A percentile compares a stretch with the other conserved stretches of the same genome.
phyloP scores from a whole-genome alignment of 2,797 vertebrate species.

The Harpagifer antarcticus region DNA sequence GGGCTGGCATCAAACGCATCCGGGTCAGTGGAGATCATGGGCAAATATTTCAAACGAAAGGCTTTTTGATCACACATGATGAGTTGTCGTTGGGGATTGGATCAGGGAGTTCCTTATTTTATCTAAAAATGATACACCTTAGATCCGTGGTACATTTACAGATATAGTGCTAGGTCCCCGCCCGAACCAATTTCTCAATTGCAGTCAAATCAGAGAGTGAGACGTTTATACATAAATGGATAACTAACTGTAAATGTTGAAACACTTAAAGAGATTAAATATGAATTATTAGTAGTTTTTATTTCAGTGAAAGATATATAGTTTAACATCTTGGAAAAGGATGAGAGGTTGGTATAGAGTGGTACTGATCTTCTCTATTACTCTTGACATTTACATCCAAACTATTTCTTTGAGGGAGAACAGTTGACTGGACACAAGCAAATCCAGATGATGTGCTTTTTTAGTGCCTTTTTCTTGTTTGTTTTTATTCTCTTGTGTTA shows the following conservation, averaged over 20 bases:
- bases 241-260: too few relatives aligned
- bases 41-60: background rate
- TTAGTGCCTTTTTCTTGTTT: background rate
- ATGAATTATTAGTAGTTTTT: too few relatives aligned
- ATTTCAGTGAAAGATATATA: background rate
- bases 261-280: too few relatives aligned
- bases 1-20: constrained; percentile 93
- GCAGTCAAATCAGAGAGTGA: too few relatives aligned
- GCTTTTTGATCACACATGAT: background rate
- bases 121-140: background rate
- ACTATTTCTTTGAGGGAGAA: background rate
- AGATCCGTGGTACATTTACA: too few relatives aligned
- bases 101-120: background rate
- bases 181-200: too few relatives aligned
- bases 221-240: too few relatives aligned
- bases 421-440: background rate
- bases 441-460: background rate
- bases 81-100: background rate
- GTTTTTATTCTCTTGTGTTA: background rate
- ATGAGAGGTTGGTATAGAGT: background rate
- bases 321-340: background rate
- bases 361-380: background rate
- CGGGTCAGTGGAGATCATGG: constrained; percentile 81
- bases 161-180: too few relatives aligned
- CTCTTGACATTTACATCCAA: background rate